phyloP scores from a whole-genome alignment of 2,113 vertebrate genomes.

The Nicator chloris region DNA sequence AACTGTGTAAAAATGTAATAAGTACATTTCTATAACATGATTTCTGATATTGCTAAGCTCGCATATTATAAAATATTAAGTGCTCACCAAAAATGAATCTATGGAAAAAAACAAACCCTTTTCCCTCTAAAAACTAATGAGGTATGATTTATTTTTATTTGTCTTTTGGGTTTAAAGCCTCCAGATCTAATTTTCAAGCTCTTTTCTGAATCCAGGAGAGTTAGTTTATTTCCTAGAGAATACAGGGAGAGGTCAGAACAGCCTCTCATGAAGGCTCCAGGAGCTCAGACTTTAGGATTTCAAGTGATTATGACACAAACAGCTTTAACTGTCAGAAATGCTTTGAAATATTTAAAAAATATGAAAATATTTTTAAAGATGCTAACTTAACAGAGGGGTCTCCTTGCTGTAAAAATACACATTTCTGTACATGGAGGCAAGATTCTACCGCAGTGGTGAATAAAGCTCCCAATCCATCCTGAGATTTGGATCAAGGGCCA shows the following conservation, averaged over 20 bases:
- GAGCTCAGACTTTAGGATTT: neutral
- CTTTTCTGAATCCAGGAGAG: neutral
- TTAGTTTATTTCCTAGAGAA: neutral
- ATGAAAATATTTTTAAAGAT: neutral
- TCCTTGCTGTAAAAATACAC: neutral
- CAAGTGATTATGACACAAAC: neutral
- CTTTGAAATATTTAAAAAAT: neutral
- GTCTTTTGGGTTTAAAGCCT: conserved; percentile 9
- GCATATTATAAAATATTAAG: neutral
- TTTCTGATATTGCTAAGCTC: neutral
- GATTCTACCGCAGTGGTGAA: neutral
- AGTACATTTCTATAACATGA: neutral
- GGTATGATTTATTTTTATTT: conserved; percentile 20
- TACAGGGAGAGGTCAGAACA: neutral
- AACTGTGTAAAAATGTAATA: neutral
- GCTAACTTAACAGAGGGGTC: rapidly evolving
- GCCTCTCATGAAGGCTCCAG: neutral
- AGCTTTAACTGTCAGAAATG: neutral
- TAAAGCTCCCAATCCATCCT: neutral
- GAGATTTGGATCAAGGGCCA: neutral
- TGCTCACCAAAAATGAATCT: neutral
- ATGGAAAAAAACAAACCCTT: neutral
- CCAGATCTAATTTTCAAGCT: neutral
- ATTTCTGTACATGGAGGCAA: neutral
- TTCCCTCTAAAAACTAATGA: conserved; percentile 12